A percentile compares a stretch with the other conserved stretches of the same genome.
Conservation (phyloP, 2,888 invertebrate species). For the Stenoptilia bipunctidactyla region DNA sequence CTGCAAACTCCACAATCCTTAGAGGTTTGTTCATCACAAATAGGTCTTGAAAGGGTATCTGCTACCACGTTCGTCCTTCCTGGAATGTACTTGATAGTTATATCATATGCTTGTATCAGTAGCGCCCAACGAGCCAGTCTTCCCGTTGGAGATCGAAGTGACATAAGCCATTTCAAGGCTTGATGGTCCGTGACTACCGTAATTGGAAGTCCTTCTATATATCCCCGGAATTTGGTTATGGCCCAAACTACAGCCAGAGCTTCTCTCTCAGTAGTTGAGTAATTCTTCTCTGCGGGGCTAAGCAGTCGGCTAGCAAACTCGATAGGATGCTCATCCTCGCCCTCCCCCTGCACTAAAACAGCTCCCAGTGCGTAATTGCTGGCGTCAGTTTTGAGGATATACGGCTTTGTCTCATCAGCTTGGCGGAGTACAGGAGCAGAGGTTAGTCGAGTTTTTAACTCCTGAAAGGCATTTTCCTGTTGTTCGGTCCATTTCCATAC, state of each 20-base stretch:
- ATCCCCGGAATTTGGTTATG: constrained; percentile 6
- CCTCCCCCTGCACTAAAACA: constrained; percentile 19
- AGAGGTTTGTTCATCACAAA: constrained; percentile 4
- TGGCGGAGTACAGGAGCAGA: constrained; percentile 9
- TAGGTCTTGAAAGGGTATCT: constrained; percentile 10
- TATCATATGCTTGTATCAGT: constrained; percentile 21
- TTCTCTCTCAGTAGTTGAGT: constrained; percentile 11
- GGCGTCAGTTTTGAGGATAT: too few relatives aligned
- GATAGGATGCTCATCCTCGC: constrained; percentile 16
- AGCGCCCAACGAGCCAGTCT: constrained; percentile 42
- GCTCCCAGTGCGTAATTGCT: constrained; percentile 23
- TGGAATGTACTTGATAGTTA: constrained; percentile 6
- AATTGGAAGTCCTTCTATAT: constrained; percentile 7
- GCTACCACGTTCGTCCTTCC: constrained; percentile 8
- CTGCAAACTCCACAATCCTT: constrained; percentile 7
- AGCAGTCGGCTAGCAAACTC: constrained; percentile 20
- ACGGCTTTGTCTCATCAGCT: constrained; percentile 10
- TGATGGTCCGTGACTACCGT: constrained; percentile 10
- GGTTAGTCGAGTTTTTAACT: constrained; percentile 2
- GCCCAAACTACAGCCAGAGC: too few relatives aligned
- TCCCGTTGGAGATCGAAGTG: constrained; percentile 31
- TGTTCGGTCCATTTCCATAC: constrained; percentile 10
- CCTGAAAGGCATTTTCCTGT: constrained; percentile 3
- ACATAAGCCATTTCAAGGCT: constrained; percentile 16
- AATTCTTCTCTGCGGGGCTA: constrained; percentile 20